A percentile compares a stretch with the other conserved stretches of the same genome.
Evolutionary conservation across 1,140 invertebrate species (phyloP).

Genomic region (Fopius arisanus): DNA sequence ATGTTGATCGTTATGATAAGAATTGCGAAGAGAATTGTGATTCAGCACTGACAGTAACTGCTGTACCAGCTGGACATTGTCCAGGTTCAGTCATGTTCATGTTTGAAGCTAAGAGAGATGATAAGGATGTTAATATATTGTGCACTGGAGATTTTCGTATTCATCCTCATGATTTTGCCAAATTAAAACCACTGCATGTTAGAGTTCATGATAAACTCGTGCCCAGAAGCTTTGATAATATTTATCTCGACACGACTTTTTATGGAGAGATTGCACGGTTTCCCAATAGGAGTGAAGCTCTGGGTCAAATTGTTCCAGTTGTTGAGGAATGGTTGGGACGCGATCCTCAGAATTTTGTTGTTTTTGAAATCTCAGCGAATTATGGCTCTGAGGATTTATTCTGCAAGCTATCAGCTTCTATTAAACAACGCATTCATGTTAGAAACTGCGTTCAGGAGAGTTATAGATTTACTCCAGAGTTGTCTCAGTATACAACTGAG

Average conservation of each 20-base stretch:
- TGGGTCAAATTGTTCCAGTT: constrained; percentile 61
- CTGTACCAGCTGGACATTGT: constrained; percentile 75
- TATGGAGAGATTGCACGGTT: constrained; percentile 65
- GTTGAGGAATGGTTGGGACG: constrained; percentile 67
- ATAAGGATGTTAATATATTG: constrained; percentile 59
- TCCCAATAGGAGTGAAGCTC: constrained; percentile 68
- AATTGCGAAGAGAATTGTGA: not conserved
- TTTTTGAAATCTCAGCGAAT: constrained; percentile 64
- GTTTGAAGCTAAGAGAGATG: constrained; percentile 64
- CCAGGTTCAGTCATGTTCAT: constrained; percentile 80
- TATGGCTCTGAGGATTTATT: constrained; percentile 72
- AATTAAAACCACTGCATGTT: constrained; percentile 67
- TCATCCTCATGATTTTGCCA: constrained; percentile 63
- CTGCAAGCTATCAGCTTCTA: constrained; percentile 63
- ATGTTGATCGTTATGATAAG: not conserved
- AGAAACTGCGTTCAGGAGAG: constrained; percentile 45
- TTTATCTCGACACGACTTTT: constrained; percentile 80
- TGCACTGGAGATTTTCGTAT: constrained; percentile 79
- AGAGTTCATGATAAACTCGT: constrained; percentile 39
- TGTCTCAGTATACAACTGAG: constrained; percentile 58
- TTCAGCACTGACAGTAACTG: constrained; percentile 64
- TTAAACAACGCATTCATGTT: constrained; percentile 68
- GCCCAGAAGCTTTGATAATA: constrained; percentile 67
- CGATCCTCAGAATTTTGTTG: constrained; percentile 61
- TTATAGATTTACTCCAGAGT: constrained; percentile 58